Base-by-base conservation (phyloP, 2,797 vertebrate species). In the Monodelphis domestica region DNA sequence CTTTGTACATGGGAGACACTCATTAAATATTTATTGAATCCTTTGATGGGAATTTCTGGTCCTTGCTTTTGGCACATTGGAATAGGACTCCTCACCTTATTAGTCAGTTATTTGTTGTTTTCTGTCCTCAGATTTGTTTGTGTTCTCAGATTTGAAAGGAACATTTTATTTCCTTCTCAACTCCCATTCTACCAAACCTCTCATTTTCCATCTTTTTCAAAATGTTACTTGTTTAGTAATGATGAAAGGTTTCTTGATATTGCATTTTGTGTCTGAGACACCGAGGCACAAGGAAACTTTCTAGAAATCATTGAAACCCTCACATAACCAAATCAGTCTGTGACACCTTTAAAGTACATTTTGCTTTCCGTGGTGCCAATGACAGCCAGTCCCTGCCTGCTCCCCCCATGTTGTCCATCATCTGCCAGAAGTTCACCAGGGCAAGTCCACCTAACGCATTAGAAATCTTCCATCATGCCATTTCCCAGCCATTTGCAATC, bases 151-250 rank as follows among this genome's bases (percentile, higher is more conserved):
- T 51, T 17, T 93, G 89, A 26, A 70, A 57, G 88, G 50, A 28
- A 53, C 15, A 70, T 90, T 97, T 91, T 93, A 52, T 91, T 57
- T 12, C 50, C 90, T 93, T 94, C 30, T 38, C 12, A 63, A 12
- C 30, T n/a, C 33, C n/a, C 63, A 6, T 3, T 15, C 59, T 5
- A 63, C 33, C 4, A 4, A 63, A 21, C 17, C n/a, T 14, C 17
- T 78, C 38, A 45, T 38, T n/a, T 70, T 70, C 15, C 6, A 4
- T 30, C 7, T 38, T 6, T 17, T n/a, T n/a, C 33, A 30, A 90
- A 90, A 91, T 92, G 10, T 59, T 90, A 52, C 91, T 88, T 94
- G 30, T 89, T 84, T 26, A 26, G 26, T 26, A 84, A 84, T 11
- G 38, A 84, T 26, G 24, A 50, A 84, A 10, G 1, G 6, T 45